Conservation (phyloP, 2,888 invertebrate genomes). For the Syrphus vitripennis region DNA sequence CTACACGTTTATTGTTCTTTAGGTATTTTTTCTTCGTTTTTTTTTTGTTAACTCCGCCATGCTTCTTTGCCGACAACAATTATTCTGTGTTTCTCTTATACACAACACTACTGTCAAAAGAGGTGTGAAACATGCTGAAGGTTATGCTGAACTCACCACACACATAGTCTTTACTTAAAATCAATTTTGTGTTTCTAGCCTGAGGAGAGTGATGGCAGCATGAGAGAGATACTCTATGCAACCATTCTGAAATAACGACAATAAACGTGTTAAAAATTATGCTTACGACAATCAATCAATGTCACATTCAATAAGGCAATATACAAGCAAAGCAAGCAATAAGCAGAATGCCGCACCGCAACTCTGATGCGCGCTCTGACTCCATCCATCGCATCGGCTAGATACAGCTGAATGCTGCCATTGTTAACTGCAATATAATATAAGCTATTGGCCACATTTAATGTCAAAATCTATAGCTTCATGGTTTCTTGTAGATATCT, state of each 20-base stretch:
- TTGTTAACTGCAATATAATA: constrained; percentile 20
- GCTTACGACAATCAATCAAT: constrained; percentile 66
- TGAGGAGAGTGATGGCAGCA: neutral
- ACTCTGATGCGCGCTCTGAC: neutral
- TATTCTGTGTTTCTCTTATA: constrained; percentile 2
- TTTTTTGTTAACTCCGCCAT: neutral
- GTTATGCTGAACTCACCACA: constrained; percentile 64
- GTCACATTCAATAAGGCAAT: constrained; percentile 49
- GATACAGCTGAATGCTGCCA: constrained; percentile 36
- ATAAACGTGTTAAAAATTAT: constrained; percentile 65
- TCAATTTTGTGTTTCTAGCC: neutral
- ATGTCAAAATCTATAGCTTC: constrained; percentile 65
- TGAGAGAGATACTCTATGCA: neutral
- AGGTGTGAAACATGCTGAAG: constrained; percentile 61
- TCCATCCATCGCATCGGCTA: neutral
- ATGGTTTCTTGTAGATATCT: constrained; percentile 44
- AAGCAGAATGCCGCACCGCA: neutral
- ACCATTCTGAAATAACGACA: constrained; percentile 37
- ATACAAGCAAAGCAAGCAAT: neutral
- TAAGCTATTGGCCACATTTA: constrained; percentile 48
- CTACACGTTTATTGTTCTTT: constrained; percentile 48
- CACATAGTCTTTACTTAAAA: constrained; percentile 19
- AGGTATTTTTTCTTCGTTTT: neutral
- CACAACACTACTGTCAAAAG: constrained; percentile 45
- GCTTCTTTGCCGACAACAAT: constrained; percentile 20